Base-by-base conservation (phyloP, 1,140 invertebrate species). In the Drosophila equinoxialis region DNA sequence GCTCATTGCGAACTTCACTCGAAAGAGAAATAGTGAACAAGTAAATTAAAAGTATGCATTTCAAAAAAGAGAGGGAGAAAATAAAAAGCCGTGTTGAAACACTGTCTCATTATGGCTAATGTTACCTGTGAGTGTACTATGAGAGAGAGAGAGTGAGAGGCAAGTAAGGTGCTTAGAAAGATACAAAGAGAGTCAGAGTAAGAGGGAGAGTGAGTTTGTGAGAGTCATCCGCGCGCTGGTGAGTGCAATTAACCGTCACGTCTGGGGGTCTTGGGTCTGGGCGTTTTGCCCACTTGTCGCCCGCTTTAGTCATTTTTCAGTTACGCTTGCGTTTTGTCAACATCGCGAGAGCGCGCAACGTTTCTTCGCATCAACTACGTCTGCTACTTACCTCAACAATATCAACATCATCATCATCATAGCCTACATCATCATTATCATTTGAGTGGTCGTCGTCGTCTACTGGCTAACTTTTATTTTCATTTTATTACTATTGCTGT, bases 251-350 rank as follows among this genome's bases (percentile, higher is more conserved):
- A 80, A 39, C 68, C 69, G 84, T 70, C 72, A 66, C 45, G 35
- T 65, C 5, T 30, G 30, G 68, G 48, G 65, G 39, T 65, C 60
- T 61, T 71, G 68, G 82, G 80, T 77, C 79, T 72, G 68, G 42
- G 26, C 57, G 71, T 45, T 67, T 83, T 85, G 84, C 80, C 73
- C 84, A 82, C 81, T 83, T 76, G 83, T 57, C 84, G 70, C 77
- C 59, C 68, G 71, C 77, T 89, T 89, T 89, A 89, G 84, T 89
- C 84, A 89, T 89, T 84, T 77, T 89, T 89, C 74, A 89, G 84
- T 89, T 81, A 89, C 84, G 84, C 84, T 87, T 83, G 80, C 84
- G 84, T 78, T 89, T 83, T 89, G 83, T 87, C 83, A 84, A 83
- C 83, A 78, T 83, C 84, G 83, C 79, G 82, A 82, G 83, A 79